Evolutionary conservation across 2,113 vertebrate species (phyloP), one percentile per base, ranked within the genome.

Genomic region (Clarias macrocephalus): DNA sequence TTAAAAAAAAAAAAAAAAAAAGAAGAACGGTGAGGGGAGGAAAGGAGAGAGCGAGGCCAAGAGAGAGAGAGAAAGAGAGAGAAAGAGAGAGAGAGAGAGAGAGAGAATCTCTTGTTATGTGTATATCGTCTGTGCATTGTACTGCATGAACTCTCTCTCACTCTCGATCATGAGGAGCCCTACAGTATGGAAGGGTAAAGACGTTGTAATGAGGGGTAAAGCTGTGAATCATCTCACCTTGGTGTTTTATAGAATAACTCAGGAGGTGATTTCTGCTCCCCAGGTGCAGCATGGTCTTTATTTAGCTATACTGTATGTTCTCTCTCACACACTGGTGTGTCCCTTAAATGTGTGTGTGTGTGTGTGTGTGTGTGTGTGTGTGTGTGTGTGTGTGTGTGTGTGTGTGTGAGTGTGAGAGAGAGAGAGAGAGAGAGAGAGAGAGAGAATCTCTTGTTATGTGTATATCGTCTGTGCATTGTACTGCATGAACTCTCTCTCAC

Each of bases 1-100:
- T 99, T 98, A 97, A 98, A 98, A 97, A 97, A 97, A 96, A 96
- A 97, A 96, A 94, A 95, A 96, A 95, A 93, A 96, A 96, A 94
- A 95, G 96, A 95, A 93, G 52, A 93, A 93, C 89, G 88, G 88
- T 87, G 77, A 82, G 86, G 79, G 86, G 70, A 89, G 93, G 91
- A 76, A 75, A 83, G 83, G 80, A 75, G 86, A 87, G 85, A 52
- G 65, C 37, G 30, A 81, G 84, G 37, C 85, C 72, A 59, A 85
- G 86, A 25, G 86, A 56, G 89, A 90, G 86, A 88, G 65, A 85
- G 66, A 85, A 76, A 86, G 60, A 82, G 81, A 79, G 72, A 88
- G 65, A 73, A 79, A 90, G 76, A 80, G 19, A 86, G 89, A 86
- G 85, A 85, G 59, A 81, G 68, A 88, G 86, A 70, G 66, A 70